Base-by-base conservation (phyloP, 1,140 invertebrate species). In the Metopolophium dirhodum region DNA sequence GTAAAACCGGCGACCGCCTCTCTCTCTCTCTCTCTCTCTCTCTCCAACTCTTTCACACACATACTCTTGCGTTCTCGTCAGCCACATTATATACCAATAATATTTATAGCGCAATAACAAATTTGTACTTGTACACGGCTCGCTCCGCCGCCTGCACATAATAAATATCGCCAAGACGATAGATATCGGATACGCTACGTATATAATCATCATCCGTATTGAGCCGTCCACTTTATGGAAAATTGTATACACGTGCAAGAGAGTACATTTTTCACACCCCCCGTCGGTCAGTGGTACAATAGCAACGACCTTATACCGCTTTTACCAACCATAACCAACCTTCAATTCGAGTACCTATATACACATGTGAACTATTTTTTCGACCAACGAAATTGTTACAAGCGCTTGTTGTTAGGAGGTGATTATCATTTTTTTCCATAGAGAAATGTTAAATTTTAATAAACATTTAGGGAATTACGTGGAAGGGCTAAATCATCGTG, bases 61-160 rank as follows among this genome's bases (percentile, higher is more conserved):
- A 47, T 9, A 85, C 8, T 11, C 41, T 11, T 22, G 1, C 41
- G 20, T 88, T 35, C 83, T 85, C 83, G 37, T 85, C 83, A 26
- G 8, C 37, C 35, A 9, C 23, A 54, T 88, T 35, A 49, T 47
- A n/a, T 51, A 49, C 45, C 47, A 88, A 49, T 89, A 89, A 89
- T 89, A 89, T 89, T 89, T 89, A 89, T 89, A 89, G 88, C 35
- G 51, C 88, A 89, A 89, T 89, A 89, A 89, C 51, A 89, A 89
- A 89, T 89, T 89, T 54, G 88, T 57, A 89, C 51, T 37, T 41
- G 88, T 89, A 89, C 35, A 57, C 35, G 86, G 14, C 47, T 30
- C 7, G 47, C n/a, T 47, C 45, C 45, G 7, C 30, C 11, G 22
- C 49, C 23, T 77, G 61, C 61, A 49, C 20, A 37, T 89, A 37